A percentile compares a stretch with the other conserved stretches of the same genome.
Conservation (phyloP, 35 echinoderm and acorn worm genomes). For the Lytechinus variegatus region DNA sequence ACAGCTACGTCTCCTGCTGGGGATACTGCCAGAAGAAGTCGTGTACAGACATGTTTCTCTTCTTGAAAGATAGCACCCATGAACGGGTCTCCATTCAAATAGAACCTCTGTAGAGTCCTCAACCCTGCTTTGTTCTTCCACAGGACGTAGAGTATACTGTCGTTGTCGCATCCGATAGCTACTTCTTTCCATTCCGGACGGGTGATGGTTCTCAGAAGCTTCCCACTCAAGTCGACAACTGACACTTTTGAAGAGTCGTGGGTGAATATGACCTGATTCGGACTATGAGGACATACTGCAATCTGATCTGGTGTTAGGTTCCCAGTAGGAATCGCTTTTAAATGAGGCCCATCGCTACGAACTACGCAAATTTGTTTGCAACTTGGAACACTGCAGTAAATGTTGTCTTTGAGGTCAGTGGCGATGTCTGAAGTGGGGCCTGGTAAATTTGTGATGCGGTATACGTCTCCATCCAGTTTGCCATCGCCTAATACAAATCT, state of each 20-base stretch:
- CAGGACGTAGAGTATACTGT: not conserved
- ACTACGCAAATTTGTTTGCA: not conserved
- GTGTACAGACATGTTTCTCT: not conserved
- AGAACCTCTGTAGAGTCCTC: not conserved
- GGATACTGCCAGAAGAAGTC: not conserved
- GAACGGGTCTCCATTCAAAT: not conserved
- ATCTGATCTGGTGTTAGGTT: not conserved
- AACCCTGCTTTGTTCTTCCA: not conserved
- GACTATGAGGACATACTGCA: not conserved
- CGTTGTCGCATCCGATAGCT: not conserved
- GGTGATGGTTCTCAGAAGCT: constrained; percentile 4
- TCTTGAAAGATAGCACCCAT: not conserved
- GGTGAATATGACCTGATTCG: not conserved
- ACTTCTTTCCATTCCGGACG: not conserved
- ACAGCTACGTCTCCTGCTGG: not conserved
- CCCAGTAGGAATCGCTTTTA: not conserved
- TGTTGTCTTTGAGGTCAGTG: not conserved
- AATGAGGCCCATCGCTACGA: not conserved
- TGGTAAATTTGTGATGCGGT: not conserved
- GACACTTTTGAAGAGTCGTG: not conserved
- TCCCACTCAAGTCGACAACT: not conserved
- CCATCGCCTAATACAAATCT: not conserved
- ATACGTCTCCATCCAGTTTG: not conserved
- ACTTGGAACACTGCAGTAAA: not conserved
- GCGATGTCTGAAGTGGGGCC: not conserved